Evolutionary conservation across 2,797 vertebrate species (phyloP).

Genomic region (Sus cebifrons): DNA sequence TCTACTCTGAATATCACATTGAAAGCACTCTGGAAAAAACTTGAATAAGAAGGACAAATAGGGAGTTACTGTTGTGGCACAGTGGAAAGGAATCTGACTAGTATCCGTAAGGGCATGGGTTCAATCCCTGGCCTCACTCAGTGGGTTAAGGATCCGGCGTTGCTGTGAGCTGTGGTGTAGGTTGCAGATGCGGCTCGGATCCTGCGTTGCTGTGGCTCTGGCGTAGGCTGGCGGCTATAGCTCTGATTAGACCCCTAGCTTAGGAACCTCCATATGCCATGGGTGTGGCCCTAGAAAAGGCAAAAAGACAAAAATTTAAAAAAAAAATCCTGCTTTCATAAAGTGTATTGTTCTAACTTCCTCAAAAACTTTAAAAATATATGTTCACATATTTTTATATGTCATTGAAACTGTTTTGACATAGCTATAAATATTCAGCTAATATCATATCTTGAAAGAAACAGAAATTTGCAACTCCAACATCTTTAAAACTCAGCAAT

Average conservation of each 20-base stretch:
- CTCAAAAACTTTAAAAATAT: background rate
- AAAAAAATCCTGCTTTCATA: background rate
- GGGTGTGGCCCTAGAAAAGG: too few relatives aligned
- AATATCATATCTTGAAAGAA: slow-evolving; percentile 54
- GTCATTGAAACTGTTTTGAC: slow-evolving; percentile 17
- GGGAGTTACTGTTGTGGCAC: too few relatives aligned
- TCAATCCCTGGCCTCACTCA: too few relatives aligned
- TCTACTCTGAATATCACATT: background rate
- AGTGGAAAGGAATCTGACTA: too few relatives aligned
- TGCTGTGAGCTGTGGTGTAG: too few relatives aligned
- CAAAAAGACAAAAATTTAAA: too few relatives aligned
- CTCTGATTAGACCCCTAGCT: too few relatives aligned
- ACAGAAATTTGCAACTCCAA: slow-evolving; percentile 64
- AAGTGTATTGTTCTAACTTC: background rate
- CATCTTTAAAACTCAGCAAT: slow-evolving; percentile 59
- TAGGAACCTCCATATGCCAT: too few relatives aligned
- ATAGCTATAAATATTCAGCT: slow-evolving; percentile 60
- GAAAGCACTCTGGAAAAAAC: background rate
- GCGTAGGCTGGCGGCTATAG: background rate
- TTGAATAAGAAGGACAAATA: background rate
- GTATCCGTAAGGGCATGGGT: too few relatives aligned
- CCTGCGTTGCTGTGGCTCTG: too few relatives aligned
- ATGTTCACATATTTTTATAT: background rate
- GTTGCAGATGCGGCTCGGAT: too few relatives aligned
- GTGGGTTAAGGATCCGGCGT: too few relatives aligned